Evolutionary conservation across 2,113 vertebrate genomes (phyloP).

Genomic region (Hippocampus zosterae): DNA sequence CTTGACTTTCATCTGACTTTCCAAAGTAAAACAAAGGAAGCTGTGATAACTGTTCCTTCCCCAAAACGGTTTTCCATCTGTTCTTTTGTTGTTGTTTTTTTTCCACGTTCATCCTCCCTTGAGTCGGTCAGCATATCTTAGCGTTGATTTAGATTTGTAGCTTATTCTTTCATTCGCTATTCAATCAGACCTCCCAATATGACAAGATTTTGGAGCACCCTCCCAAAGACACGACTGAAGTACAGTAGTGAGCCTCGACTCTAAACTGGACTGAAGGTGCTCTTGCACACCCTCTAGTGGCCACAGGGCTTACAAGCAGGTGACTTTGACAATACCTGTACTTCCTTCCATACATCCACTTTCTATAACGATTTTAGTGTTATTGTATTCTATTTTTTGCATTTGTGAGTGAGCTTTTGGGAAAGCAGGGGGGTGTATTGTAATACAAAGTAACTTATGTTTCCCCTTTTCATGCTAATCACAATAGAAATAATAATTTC

Average conservation of each 20-base stretch:
- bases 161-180: background rate
- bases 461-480: background rate
- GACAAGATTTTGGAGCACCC: background rate
- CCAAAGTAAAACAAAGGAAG: background rate
- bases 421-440: background rate
- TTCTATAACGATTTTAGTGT: too few species aligned
- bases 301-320: background rate
- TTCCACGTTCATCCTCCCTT: background rate
- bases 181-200: background rate
- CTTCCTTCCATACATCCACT: too few species aligned
- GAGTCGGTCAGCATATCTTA: background rate
- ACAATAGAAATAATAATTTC: background rate
- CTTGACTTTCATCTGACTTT: background rate
- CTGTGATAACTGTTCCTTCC: background rate
- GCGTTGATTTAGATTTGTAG: background rate
- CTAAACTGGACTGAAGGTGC: background rate
- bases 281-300: background rate
- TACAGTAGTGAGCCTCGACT: too few species aligned
- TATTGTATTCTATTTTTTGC: too few species aligned
- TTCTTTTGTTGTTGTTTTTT: background rate
- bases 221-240: background rate
- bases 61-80: background rate
- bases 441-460: background rate
- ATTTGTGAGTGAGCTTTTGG: too few species aligned
- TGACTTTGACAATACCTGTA: background rate